Conservation (phyloP, 1,140 invertebrate species). For the Frieseomelitta varia region DNA sequence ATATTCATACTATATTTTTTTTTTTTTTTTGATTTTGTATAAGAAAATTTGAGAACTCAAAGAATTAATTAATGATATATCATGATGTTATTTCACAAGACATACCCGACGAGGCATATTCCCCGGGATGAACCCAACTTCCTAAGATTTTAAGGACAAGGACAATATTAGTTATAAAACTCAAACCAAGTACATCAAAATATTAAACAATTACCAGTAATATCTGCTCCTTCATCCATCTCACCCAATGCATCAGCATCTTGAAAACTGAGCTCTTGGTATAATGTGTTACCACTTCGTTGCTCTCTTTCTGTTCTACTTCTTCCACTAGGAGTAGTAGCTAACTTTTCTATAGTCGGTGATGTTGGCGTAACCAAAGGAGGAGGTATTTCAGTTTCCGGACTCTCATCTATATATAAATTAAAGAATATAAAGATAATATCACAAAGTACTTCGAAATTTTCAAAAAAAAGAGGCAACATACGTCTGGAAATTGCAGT, state of each 20-base stretch:
- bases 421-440: slow-evolving; percentile 23
- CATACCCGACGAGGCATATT: slow-evolving; percentile 98
- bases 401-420: slow-evolving; percentile 75
- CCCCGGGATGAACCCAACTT: slow-evolving; percentile 98
- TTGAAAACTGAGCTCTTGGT: slow-evolving; percentile 95
- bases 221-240: slow-evolving; percentile 92
- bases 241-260: slow-evolving; percentile 91
- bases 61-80: slow-evolving; percentile 22
- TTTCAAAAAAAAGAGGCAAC: slow-evolving; percentile 36
- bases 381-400: slow-evolving; percentile 81
- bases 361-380: slow-evolving; percentile 82
- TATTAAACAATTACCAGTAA: slow-evolving; percentile 87
- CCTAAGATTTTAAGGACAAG: slow-evolving; percentile 84
- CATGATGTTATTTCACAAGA: slow-evolving; percentile 57
- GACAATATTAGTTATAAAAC: slow-evolving; percentile 43
- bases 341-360: slow-evolving; percentile 78
- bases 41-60: slow-evolving; percentile 42
- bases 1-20: neutral
- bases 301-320: slow-evolving; percentile 94
- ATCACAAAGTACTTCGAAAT: neutral
- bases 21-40: neutral
- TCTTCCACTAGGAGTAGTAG: slow-evolving; percentile 83
- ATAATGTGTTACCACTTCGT: slow-evolving; percentile 93
- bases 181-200: slow-evolving; percentile 21
- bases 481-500: slow-evolving; percentile 76